Percentiles rank a stretch among this genome's conserved stretches.
Conservation (phyloP, 2,888 invertebrate genomes). For the Drosophila affinis region DNA sequence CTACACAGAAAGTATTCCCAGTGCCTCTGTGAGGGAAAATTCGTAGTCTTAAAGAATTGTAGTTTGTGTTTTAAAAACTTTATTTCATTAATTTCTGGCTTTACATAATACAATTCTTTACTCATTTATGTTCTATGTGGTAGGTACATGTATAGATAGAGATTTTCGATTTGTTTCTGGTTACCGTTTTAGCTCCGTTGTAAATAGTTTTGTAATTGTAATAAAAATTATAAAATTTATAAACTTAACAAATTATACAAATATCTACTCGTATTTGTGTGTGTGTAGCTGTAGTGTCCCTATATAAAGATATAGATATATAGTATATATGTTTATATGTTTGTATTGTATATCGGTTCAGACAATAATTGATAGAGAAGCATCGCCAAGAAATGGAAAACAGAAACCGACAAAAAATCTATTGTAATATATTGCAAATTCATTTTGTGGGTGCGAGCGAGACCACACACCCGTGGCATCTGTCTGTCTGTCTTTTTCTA, state of each 20-base stretch:
- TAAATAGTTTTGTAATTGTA: slow-evolving; percentile 52
- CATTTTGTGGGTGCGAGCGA: slow-evolving; percentile 18
- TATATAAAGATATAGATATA: slow-evolving; percentile 34
- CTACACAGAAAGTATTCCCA: no score
- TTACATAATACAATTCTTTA: slow-evolving; percentile 61
- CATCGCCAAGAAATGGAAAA: slow-evolving; percentile 4
- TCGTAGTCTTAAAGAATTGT: not conserved
- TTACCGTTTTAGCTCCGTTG: slow-evolving; percentile 36
- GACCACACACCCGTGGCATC: slow-evolving; percentile 12
- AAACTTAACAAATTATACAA: slow-evolving; percentile 62
- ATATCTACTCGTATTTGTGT: slow-evolving; percentile 26
- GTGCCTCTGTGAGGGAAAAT: no score
- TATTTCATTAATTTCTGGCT: slow-evolving; percentile 56
- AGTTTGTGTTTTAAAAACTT: slow-evolving; percentile 61
- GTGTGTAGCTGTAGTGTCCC: slow-evolving; percentile 26
- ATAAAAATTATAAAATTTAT: slow-evolving; percentile 61
- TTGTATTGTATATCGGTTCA: slow-evolving; percentile 36
- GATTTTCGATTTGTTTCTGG: slow-evolving; percentile 50
- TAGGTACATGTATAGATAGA: slow-evolving; percentile 57
- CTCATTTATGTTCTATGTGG: slow-evolving; percentile 28
- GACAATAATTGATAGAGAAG: slow-evolving; percentile 23
- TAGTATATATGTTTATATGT: slow-evolving; percentile 15
- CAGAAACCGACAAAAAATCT: slow-evolving; percentile 1
- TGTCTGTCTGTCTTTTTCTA: slow-evolving; percentile 45
- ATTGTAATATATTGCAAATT: not conserved